Base-by-base conservation (phyloP, 2,797 vertebrate species). In the Myotis daubentonii region DNA sequence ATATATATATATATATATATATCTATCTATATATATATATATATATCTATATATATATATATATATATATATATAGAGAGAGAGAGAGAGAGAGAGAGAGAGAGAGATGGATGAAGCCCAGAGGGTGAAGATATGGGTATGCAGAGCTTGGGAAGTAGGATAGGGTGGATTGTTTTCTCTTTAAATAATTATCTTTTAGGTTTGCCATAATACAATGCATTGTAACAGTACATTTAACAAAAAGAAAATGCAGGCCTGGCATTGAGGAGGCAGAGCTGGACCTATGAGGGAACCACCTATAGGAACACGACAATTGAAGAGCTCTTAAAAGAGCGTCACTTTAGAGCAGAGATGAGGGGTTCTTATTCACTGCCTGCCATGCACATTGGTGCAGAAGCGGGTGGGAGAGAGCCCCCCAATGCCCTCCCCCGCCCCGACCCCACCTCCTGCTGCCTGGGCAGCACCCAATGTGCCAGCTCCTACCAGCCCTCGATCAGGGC, bases 331-430 rank as follows among this genome's bases (percentile, higher is more conserved):
- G 15, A 33, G 30, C 36, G 53, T 9, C 28, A 2, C 13, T 53
- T 70, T 10, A n/a, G 30, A 47, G 8, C 8, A 55, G 22, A 30
- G 36, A 53, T 1, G 4, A 62, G 15, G 65, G 36, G 25, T 3
- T 36, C 65, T 36, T 49, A 2, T 0, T 20, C 72, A n/a, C 75
- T n/a, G 16, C 2, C 12, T 10, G 20, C 47, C 2, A 0, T 2
- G 66, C 57, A 68, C 4, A 8, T 7, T 0, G 4, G 47, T 53
- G 47, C 5, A 6, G 49, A 41, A 65, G 13, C n/a, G 19, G 53
- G 6, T 5, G 36, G 22, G 44, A 74, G 36, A 2, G 17, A 60
- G 47, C 4, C 30, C 25, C 49, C 23, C 20, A 44, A 44, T 9
- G 23, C 1, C 25, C 57, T 22, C 23, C 13, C 9, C 0, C 53